Conservation (phyloP, 2,888 invertebrate genomes). For the Parascotia fuliginaria region DNA sequence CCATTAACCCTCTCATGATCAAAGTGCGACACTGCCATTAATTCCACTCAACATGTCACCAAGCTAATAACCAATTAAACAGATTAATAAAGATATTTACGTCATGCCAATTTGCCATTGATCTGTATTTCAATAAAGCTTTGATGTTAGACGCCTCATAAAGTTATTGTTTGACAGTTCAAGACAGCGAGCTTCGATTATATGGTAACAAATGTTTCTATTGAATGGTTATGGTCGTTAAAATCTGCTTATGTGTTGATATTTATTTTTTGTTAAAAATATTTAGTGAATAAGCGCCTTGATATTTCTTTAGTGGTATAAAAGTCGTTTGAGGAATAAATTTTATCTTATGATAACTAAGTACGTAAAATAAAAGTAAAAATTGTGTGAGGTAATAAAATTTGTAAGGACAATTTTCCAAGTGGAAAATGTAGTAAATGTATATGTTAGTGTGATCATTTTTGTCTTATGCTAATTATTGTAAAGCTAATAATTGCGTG, state of each 20-base stretch:
- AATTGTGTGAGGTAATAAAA: too few species aligned
- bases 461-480: too few species aligned
- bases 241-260: constrained; percentile 53
- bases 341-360: too few species aligned
- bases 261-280: constrained; percentile 14
- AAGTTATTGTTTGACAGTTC: constrained; percentile 73
- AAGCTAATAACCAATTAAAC: constrained; percentile 83
- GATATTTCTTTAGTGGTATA: background rate
- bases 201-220: constrained; percentile 49
- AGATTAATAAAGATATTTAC: constrained; percentile 81
- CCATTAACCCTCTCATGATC: constrained; percentile 50
- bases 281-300: background rate
- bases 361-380: too few species aligned
- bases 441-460: too few species aligned
- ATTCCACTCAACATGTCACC: constrained; percentile 65
- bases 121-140: constrained; percentile 62
- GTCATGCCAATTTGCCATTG: constrained; percentile 75
- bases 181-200: constrained; percentile 61
- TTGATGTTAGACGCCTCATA: constrained; percentile 71
- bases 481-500: too few species aligned
- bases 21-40: constrained; percentile 76
- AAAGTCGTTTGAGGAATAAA: too few species aligned
- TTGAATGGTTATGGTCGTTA: constrained; percentile 50
- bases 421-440: too few species aligned
- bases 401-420: too few species aligned